phyloP scores from a whole-genome alignment of 2,888 invertebrate genomes.

The Eustalomyia histrio region DNA sequence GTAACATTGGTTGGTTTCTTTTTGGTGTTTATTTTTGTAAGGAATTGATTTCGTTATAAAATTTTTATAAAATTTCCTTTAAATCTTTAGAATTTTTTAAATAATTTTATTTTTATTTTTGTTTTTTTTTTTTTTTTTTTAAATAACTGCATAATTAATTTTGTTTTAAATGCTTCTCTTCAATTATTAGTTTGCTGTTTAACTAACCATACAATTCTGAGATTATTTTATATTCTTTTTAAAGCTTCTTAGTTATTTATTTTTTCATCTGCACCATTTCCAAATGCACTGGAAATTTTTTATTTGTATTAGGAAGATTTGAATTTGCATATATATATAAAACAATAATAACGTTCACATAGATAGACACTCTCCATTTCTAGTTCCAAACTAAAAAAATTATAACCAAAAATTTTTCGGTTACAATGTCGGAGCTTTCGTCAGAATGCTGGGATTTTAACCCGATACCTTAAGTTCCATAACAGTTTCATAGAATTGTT shows the following conservation, averaged over 20 bases:
- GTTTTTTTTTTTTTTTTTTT: background rate
- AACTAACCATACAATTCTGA: slow-evolving; percentile 12
- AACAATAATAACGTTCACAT: too few relatives aligned
- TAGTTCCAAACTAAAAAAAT: too few relatives aligned
- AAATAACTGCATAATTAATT: background rate
- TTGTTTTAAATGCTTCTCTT: background rate
- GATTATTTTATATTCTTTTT: background rate
- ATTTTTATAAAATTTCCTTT: background rate
- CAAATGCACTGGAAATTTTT: background rate
- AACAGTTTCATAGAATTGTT: too few relatives aligned
- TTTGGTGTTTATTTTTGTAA: background rate
- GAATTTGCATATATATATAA: too few relatives aligned
- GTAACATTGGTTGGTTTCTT: slow-evolving; percentile 23
- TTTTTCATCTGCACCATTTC: background rate
- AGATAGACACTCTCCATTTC: too few relatives aligned
- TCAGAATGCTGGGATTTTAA: too few relatives aligned
- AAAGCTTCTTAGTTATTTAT: background rate
- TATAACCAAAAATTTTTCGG: too few relatives aligned
- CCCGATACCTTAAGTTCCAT: too few relatives aligned
- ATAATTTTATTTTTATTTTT: background rate
- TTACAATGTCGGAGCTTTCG: too few relatives aligned
- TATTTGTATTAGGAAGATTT: too few relatives aligned
- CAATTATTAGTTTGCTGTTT: slow-evolving; percentile 8
- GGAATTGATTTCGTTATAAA: background rate
- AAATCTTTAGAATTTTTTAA: background rate